phyloP scores from a whole-genome alignment of 1,140 invertebrate genomes.

The Acromyrmex heyeri region DNA sequence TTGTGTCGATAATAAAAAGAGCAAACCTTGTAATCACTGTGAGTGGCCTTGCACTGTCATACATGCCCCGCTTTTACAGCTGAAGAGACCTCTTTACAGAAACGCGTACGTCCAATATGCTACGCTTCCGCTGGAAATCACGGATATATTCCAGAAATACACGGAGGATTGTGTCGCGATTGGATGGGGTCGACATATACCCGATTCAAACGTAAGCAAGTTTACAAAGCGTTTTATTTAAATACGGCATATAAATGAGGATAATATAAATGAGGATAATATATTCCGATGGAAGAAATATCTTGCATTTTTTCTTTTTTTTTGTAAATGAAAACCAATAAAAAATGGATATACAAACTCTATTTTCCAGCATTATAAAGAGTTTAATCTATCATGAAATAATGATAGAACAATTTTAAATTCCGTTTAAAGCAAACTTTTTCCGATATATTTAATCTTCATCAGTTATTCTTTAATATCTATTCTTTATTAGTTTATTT shows the following conservation, averaged over 20 bases:
- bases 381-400: not conserved
- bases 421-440: not conserved
- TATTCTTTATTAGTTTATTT: not conserved
- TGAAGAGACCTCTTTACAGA: conserved; percentile 47
- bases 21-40: conserved; percentile 41
- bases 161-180: conserved; percentile 66
- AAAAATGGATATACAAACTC: not conserved
- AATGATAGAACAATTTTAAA: not conserved
- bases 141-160: conserved; percentile 67
- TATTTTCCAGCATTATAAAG: not conserved
- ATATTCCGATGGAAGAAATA: not conserved
- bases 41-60: conserved; percentile 1
- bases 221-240: conserved; percentile 25
- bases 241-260: too few relatives aligned
- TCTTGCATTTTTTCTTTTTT: not conserved
- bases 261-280: conserved; percentile 2
- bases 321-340: not conserved
- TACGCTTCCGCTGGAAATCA: conserved; percentile 12
- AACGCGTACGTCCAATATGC: conserved; percentile 56
- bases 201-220: conserved; percentile 43
- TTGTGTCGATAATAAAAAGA: conserved; percentile 72
- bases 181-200: conserved; percentile 77
- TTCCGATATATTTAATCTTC: not conserved
- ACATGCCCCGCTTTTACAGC: conserved; percentile 31
- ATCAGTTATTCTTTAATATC: not conserved